Base-by-base conservation (phyloP, 92 coral and sea anemone species). In the Virgularia gustaviana region DNA sequence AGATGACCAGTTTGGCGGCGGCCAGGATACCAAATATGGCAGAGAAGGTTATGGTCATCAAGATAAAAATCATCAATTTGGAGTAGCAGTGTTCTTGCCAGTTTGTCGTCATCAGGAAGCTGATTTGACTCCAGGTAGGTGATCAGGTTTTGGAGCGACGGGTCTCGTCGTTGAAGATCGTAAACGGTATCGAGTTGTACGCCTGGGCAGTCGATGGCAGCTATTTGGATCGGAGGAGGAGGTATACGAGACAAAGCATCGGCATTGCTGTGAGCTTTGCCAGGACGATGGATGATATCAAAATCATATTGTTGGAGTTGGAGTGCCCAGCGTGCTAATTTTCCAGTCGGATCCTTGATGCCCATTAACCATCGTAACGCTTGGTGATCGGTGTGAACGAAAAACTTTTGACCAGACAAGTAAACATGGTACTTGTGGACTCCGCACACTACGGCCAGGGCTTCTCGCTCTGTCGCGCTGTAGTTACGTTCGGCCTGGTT, bases 91-190 rank as follows among this genome's bases (percentile, higher is more conserved):
- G 52, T 63, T 27, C 82, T 39, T 0, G 87, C 83, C 0, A 16
- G 18, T 25, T 2, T 33, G 11, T 83, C 73, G 16, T 70, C 73
- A 0, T 29, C 19, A 8, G 87, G 83, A 0, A 83, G 36, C 3
- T 24, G 6, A 7, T 77, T 42, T 28, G 44, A 51, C 49, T 83
- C 83, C 6, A 83, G 52, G 38, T 70, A 83, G 0, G 22, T 32
- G 31, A 83, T 78, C 0, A 83, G 49, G 6, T 33, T 34, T 0
- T 25, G 13, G 29, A 63, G 25, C 0, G 51, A 37, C 2, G 62
- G 79, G 24, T 83, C 87, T 1, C 78, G 78, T 9, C 79, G 60
- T 16, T 78, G 87, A 2, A 34, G 43, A 1, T 71, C 75, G 8
- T 36, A 10, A 7, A 83, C 56, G 1, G 33, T 49, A 0, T 41